A percentile compares a stretch with the other conserved stretches of the same genome.
These are phyloP conservation scores for Protobothrops mucrosquamatus DNA, from an alignment of 2,113 vertebrate species.

Conservation along the genomic window DNA sequence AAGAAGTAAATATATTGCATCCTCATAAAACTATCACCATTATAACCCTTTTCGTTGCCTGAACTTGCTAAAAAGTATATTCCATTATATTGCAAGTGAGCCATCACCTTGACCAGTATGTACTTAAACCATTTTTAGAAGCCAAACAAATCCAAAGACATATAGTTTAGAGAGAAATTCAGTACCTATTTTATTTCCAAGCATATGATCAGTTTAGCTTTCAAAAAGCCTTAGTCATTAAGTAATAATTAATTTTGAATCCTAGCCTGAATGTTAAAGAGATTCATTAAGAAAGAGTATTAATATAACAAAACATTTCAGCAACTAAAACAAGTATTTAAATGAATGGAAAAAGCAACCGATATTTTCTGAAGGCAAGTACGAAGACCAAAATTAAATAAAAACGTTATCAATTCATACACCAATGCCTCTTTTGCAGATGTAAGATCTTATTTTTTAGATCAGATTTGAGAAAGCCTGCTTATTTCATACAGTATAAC, in stretches of 20 bases:
- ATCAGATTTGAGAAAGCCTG: not conserved
- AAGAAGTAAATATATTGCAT: not conserved
- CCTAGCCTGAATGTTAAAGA: not conserved
- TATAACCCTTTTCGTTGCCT: not conserved
- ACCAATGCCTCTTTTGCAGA: not conserved
- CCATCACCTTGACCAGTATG: not conserved
- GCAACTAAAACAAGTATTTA: not conserved
- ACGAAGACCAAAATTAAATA: not conserved
- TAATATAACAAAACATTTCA: slow-evolving; percentile 8
- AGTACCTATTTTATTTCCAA: slow-evolving; percentile 10
- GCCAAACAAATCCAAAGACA: not conserved
- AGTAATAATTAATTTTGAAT: not conserved
- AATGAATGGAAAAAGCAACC: not conserved
- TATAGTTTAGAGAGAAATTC: not conserved
- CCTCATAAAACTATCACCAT: not conserved
- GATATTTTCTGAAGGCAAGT: not conserved
- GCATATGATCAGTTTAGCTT: not conserved
- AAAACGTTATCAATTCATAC: not conserved
- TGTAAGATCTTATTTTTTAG: not conserved
- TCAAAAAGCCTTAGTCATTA: slow-evolving; percentile 3
- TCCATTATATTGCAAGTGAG: not conserved
- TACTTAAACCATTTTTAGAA: not conserved
- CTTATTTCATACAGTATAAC: not conserved
- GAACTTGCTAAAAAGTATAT: not conserved
- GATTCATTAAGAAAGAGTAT: not conserved